Percentiles rank a stretch among this genome's conserved stretches.
phyloP scores from a whole-genome alignment of 2,888 invertebrate genomes.

The Mythimna loreyi region DNA sequence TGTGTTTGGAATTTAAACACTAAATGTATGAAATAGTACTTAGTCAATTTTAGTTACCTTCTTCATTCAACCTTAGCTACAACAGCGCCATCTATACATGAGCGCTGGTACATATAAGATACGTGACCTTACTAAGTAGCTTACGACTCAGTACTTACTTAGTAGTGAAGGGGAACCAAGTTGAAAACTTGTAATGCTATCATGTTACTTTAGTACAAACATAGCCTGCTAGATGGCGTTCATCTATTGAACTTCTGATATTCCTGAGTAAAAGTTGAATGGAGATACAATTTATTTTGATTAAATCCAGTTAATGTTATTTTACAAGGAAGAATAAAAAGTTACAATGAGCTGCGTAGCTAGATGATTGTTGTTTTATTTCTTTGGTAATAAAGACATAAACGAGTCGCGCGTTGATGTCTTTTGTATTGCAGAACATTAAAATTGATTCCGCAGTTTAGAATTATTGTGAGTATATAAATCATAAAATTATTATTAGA shows the following conservation, averaged over 20 bases:
- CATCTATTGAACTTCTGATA: not conserved
- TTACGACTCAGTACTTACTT: not conserved
- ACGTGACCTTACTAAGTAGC: not conserved
- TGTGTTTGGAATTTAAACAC: too few relatives aligned
- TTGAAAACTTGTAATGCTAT: not conserved
- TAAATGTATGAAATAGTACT: not conserved
- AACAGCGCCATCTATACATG: constrained; percentile 35
- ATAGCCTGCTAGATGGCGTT: constrained; percentile 40
- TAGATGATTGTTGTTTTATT: not conserved
- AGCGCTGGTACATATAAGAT: not conserved
- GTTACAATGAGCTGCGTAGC: not conserved
- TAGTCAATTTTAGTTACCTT: too few relatives aligned
- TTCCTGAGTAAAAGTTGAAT: not conserved
- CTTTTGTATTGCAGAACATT: constrained; percentile 58
- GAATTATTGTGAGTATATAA: not conserved
- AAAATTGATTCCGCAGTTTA: not conserved
- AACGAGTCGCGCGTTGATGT: constrained; percentile 71
- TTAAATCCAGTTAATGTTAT: not conserved
- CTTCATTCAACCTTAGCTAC: not conserved
- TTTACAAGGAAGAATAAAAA: not conserved
- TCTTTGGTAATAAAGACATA: constrained; percentile 33
- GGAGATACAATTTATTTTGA: not conserved
- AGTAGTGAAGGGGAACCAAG: not conserved
- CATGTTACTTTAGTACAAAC: not conserved
- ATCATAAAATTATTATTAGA: too few relatives aligned